Evolutionary conservation across 2,797 vertebrate genomes (phyloP).

Genomic region (Liparis tanakae): DNA sequence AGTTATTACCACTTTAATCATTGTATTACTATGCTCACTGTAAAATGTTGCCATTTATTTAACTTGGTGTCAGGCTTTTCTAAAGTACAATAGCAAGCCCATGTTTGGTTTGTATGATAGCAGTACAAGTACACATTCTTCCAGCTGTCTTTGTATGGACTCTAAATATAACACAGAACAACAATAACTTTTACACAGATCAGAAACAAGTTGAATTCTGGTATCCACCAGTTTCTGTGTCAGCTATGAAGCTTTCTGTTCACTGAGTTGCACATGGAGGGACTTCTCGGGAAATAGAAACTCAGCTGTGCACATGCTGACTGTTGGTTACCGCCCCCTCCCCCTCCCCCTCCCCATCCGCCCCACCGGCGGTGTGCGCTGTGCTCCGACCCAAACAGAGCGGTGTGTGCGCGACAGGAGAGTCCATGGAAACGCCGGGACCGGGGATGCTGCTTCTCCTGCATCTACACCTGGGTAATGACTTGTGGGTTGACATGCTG

Average conservation of each 20-base stretch:
- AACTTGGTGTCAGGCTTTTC: neutral
- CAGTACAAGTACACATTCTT: neutral
- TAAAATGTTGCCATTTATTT: neutral
- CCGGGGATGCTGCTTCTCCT: constrained; percentile 48
- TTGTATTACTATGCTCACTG: constrained; percentile 11
- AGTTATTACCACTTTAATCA: neutral
- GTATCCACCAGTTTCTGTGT: neutral
- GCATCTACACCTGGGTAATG: constrained; percentile 52
- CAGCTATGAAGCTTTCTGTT: neutral
- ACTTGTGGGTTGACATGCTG: neutral
- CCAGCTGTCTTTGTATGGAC: neutral
- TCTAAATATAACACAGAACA: neutral
- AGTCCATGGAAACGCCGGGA: constrained; percentile 46
- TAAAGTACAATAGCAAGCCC: neutral
- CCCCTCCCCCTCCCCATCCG: constrained; percentile 21
- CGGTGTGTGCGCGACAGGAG: neutral
- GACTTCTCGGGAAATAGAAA: constrained; percentile 78
- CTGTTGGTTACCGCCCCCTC: constrained; percentile 27
- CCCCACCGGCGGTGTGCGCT: constrained; percentile 33
- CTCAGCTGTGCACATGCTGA: constrained; percentile 37
- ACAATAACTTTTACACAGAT: neutral
- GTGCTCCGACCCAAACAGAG: constrained; percentile 1
- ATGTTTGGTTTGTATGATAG: neutral
- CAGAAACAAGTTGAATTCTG: neutral
- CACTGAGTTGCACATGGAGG: constrained; percentile 61